Evolutionary conservation across 2,797 vertebrate species (phyloP), one percentile per base, ranked within the genome.

Genomic region (Anabas testudineus): DNA sequence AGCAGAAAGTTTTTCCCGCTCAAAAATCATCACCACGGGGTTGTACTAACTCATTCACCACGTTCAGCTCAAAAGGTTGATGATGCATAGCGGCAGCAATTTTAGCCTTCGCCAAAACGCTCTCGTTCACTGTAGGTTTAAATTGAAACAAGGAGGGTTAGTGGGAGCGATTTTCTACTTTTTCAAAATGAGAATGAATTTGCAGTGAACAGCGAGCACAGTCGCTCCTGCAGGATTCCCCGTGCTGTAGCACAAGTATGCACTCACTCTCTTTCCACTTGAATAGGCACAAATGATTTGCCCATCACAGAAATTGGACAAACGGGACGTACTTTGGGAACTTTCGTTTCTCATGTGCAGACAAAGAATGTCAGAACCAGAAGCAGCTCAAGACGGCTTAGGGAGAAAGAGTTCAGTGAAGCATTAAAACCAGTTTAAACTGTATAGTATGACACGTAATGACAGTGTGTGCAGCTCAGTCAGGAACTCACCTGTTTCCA

Each of bases 401-500:
- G 5, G 52, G n/a, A 61, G 51, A 36, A 21, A 32, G 15, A 39
- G 15, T 49, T 56, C 26, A 34, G 5, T 7, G 0, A 21, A 56
- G 41, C 7, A 19, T 47, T 22, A 9, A 21, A 28, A 34, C 3
- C 1, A 22, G 9, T 55, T 1, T 7, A 21, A 51, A 45, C 2
- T 0, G 8, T 0, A 13, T 1, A 0, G 41, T 39, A 53, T 8
- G 39, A 19, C 51, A 48, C 12, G 14, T 43, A 60, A 21, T 10
- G 37, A 22, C 12, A 10, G 22, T 36, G 22, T 3, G 22, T 15
- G 55, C 42, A 32, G 13, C 15, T 12, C 34, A 21, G 37, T 7
- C 57, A 54, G 47, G 22, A 28, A 76, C 93, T 92, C 84, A 97
- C 96, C 95, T 95, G 95, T 86, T 96, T 97, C 96, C 96, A 97